Conservation (phyloP, 2,113 vertebrate genomes). For the Thalassarche chlororhynchos region DNA sequence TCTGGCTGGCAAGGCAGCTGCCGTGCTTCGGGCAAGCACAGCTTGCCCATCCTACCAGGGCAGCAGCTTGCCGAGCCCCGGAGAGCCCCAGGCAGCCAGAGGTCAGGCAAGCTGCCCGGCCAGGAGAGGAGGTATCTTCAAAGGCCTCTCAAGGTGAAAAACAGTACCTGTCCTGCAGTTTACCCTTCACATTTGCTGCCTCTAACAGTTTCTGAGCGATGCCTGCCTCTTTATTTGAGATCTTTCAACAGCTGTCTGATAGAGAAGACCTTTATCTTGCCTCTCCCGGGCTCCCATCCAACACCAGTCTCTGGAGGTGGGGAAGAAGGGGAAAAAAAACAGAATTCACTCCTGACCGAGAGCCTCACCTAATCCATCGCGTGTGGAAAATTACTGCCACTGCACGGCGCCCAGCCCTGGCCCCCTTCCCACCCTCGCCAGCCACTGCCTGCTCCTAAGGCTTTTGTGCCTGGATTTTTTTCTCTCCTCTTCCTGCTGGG, state of each 20-base stretch:
- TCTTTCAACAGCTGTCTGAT: conserved; percentile 56
- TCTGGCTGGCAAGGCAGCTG: neutral
- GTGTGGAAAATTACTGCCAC: conserved; percentile 58
- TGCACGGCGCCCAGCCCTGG: neutral
- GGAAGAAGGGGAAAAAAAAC: neutral
- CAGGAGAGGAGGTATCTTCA: neutral
- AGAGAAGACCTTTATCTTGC: conserved; percentile 57
- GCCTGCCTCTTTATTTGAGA: conserved; percentile 42
- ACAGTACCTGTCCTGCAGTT: neutral
- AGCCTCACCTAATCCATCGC: neutral
- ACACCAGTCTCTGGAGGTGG: neutral
- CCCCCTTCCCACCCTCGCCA: conserved; percentile 11
- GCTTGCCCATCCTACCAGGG: too few relatives aligned
- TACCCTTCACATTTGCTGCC: neutral
- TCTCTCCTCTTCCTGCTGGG: conserved; percentile 29
- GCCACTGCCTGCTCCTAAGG: neutral
- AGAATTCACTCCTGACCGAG: conserved; percentile 1
- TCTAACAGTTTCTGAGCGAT: neutral
- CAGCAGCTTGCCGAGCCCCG: accelerated
- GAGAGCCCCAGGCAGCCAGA: neutral
- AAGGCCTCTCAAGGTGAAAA: neutral
- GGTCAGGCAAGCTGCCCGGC: neutral
- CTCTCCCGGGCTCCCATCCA: conserved; percentile 32
- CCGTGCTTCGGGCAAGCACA: too few relatives aligned
- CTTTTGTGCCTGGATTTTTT: conserved; percentile 15